Base-by-base conservation (phyloP, 2,888 invertebrate genomes). In the Myopa testacea region DNA sequence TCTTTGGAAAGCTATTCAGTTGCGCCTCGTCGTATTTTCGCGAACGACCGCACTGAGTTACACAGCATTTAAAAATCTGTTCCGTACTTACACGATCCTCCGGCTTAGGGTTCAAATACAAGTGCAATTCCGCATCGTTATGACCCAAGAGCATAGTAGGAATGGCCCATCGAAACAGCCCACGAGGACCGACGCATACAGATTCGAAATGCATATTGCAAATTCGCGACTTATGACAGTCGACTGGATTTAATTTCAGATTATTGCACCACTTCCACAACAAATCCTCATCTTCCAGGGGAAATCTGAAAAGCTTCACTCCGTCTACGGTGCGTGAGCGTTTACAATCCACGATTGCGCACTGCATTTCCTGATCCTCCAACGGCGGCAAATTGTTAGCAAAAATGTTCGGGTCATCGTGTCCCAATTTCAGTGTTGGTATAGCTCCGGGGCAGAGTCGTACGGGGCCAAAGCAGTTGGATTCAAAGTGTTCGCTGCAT, bases 211-310 rank as follows among this genome's bases (percentile, higher is more conserved):
- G 87, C n/a, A 83, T 84, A 78, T 84, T 85, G 71, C 87, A 87
- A 62, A 87, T 86, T n/a, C 87, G 87, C 6, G 87, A 84, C 1
- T 86, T 87, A 0, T 81, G 79, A 70, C 87, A 87, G 62, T 87
- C 87, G 4, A 84, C 82, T 0, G 87, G 82, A 79, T 86, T 86
- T 83, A 87, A 85, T 78, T 87, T 87, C 0, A 87, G 82, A 80
- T 87, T 87, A 58, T 86, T 84, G 75, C 87, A 87, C 87, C 87
- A 87, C 70, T 87, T 87, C 84, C 84, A 85, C 6, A 87, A 78
- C 73, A 86, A 77, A 76, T 87, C 87, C 68, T 87, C 87, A 76
- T 87, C 87, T 8, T 87, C 87, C 2, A 81, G 83, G 10, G 87
- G 87, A 52, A 87, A 87, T 26, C 84, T 84, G 79, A 85, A 86